Base-by-base conservation (phyloP, 2,797 vertebrate genomes). In the Stomatorhinus walkeri region DNA sequence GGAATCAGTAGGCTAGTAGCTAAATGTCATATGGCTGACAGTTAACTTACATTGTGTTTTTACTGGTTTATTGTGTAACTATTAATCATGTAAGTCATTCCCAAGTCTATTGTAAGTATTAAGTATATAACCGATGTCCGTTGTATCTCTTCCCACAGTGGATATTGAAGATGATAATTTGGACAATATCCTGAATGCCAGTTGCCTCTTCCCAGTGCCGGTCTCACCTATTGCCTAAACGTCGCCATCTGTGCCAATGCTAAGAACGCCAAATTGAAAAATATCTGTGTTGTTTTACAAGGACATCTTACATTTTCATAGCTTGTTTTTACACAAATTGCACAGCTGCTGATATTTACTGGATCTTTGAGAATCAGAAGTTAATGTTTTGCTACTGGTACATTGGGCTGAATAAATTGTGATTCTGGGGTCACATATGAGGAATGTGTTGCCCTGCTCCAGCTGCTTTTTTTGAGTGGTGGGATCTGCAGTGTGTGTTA, bases 151-250 rank as follows among this genome's bases (percentile, higher is more conserved):
- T 88, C 89, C 48, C 54, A 85, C 92, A 96, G 96, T 96, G 92
- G 95, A 95, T 76, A 90, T 96, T 90, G 95, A 95, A 0, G 96
- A 96, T 3, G 95, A 96, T 92, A 95, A 95, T 87, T 87, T 96
- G 93, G 96, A 96, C 9, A 95, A 96, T 92, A 93, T 96, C 91
- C 95, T 96, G 94, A 96, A 96, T 94, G 96, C 96, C 92, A 96
- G 96, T 43, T 92, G 95, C 28, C 94, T 94, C 91, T 96, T 95
- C 91, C 94, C 96, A 1, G 93, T 95, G 0, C 93, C 94, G 88
- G 90, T 95, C 22, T 95, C 95, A 40, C 94, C 95, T 40, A 92
- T 96, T 90, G 95, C 95, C 91, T 96, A 94, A 94, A 91, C 86
- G 86, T 91, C 92, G 90, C 92, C 89, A 3, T 79, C 90, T 93